Evolutionary conservation across 2,888 invertebrate genomes (phyloP).

Genomic region (Cremastinae sp.): DNA sequence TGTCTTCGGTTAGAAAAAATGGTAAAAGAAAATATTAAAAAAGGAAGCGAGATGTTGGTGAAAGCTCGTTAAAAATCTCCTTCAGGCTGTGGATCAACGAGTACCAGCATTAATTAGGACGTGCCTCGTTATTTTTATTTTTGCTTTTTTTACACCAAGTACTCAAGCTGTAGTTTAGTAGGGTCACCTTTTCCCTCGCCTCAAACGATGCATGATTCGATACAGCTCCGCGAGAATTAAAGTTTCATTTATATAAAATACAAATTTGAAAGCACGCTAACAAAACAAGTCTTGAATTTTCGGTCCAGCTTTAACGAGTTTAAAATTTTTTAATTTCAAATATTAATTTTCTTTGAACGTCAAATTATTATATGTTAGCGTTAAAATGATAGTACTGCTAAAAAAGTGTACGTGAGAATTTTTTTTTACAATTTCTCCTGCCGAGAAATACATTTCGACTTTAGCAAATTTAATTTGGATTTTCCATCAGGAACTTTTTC

Average conservation of each 20-base stretch:
- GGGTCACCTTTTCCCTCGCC: conserved; percentile 21
- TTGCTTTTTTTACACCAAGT: conserved; percentile 40
- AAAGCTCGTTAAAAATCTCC: conserved; percentile 55
- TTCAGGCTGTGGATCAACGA: conserved; percentile 33
- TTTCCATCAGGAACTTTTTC: too few relatives aligned
- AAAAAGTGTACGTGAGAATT: too few relatives aligned
- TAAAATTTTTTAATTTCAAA: background rate
- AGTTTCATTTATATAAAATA: background rate
- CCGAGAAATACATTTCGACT: too few relatives aligned
- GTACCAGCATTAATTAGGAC: conserved; percentile 57
- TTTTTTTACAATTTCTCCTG: too few relatives aligned
- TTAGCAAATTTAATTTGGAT: too few relatives aligned
- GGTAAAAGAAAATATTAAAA: conserved; percentile 40
- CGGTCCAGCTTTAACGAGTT: too few relatives aligned
- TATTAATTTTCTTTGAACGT: too few relatives aligned
- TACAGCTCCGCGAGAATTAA: conserved; percentile 14
- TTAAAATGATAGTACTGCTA: too few relatives aligned
- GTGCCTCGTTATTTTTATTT: conserved; percentile 43
- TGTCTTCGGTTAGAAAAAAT: conserved; percentile 37
- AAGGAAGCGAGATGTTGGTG: conserved; percentile 23
- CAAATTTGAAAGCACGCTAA: background rate
- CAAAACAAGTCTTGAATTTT: background rate
- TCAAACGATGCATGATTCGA: conserved; percentile 8
- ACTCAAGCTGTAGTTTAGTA: conserved; percentile 25
- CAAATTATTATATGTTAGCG: too few relatives aligned